Percentiles rank a stretch among this genome's conserved stretches.
phyloP scores from a whole-genome alignment of 2,797 vertebrate species.

The Siniperca obscura region DNA sequence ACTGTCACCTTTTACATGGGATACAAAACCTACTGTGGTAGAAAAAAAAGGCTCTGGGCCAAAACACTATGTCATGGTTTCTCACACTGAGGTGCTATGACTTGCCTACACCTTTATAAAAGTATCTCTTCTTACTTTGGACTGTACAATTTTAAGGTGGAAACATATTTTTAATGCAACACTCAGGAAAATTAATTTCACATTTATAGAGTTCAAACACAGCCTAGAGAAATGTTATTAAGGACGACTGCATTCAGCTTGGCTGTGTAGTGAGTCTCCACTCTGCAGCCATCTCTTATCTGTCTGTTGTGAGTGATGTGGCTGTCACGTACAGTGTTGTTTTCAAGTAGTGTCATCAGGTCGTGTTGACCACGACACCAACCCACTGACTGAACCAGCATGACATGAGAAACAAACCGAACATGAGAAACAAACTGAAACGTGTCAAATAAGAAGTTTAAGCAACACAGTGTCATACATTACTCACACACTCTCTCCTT shows the following conservation, averaged over 20 bases:
- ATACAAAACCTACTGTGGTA: constrained; percentile 9
- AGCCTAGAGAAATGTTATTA: neutral
- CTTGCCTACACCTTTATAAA: neutral
- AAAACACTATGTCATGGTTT: constrained; percentile 11
- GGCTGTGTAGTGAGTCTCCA: neutral
- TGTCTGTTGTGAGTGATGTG: too few species aligned
- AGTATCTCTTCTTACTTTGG: neutral
- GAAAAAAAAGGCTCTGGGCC: neutral
- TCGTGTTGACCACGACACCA: constrained; percentile 30
- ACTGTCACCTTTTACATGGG: constrained; percentile 8
- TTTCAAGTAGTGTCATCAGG: constrained; percentile 1
- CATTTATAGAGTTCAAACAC: neutral
- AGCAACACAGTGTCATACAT: constrained; percentile 12
- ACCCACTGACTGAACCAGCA: constrained; percentile 9
- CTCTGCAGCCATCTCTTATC: neutral
- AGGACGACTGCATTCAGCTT: neutral
- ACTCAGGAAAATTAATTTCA: neutral
- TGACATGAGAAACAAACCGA: constrained; percentile 39
- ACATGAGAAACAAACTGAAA: neutral
- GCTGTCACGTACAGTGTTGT: neutral
- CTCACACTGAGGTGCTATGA: constrained; percentile 6
- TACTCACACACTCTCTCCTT: neutral
- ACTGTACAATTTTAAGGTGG: neutral
- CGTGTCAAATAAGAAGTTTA: constrained; percentile 14
- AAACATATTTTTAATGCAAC: neutral